Evolutionary conservation across 1,140 invertebrate species (phyloP).

Genomic region (Archivesica marissinica): DNA sequence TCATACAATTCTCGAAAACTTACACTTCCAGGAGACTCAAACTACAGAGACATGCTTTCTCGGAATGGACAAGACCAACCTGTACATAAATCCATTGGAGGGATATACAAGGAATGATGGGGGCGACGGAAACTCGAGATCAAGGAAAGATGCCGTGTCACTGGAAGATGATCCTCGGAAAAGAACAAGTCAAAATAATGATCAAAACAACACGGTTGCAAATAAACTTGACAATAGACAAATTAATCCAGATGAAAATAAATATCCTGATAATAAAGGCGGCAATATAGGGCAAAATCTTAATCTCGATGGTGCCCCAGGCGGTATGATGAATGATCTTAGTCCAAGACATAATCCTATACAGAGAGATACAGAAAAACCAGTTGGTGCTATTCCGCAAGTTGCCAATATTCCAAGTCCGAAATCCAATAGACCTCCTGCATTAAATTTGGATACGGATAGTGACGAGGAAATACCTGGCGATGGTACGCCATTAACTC

Average conservation of each 20-base stretch:
- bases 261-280: neutral
- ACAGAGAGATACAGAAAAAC: neutral
- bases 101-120: conserved; percentile 32
- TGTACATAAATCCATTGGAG: conserved; percentile 66
- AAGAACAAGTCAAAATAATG: neutral
- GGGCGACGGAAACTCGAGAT: conserved; percentile 6
- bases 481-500: conserved; percentile 34
- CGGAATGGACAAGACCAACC: conserved; percentile 58
- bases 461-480: conserved; percentile 66
- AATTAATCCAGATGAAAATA: conserved; percentile 9
- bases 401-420: conserved; percentile 53
- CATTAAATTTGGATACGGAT: conserved; percentile 49
- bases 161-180: conserved; percentile 20
- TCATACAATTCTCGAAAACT: too few species aligned
- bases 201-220: conserved; percentile 16
- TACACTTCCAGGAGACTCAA: conserved; percentile 67
- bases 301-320: conserved; percentile 10
- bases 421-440: conserved; percentile 25
- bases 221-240: conserved; percentile 21
- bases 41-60: conserved; percentile 67
- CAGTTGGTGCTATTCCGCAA: conserved; percentile 32
- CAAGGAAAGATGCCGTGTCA: conserved; percentile 47
- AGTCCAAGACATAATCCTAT: conserved; percentile 47
- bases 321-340: conserved; percentile 43
- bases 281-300: conserved; percentile 27